phyloP scores from a whole-genome alignment of 1,140 invertebrate species.

The Drosophila carrolli region DNA sequence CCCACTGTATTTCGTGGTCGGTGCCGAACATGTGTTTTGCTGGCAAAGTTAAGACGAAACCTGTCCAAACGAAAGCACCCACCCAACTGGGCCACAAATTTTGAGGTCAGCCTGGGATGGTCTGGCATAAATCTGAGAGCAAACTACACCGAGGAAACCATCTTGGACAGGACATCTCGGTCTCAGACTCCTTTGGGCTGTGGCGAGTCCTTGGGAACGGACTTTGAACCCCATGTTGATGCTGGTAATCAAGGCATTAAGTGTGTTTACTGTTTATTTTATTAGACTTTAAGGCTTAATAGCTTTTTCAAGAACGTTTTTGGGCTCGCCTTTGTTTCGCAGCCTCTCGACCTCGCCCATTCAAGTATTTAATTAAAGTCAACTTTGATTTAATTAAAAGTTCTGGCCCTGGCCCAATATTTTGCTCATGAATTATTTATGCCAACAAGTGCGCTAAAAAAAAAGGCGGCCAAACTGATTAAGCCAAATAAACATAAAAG shows the following conservation, averaged over 20 bases:
- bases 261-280: slow-evolving; percentile 83
- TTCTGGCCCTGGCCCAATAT: slow-evolving; percentile 39
- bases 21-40: slow-evolving; percentile 39
- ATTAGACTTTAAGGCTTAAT: slow-evolving; percentile 82
- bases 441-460: slow-evolving; percentile 35
- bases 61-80: slow-evolving; percentile 4
- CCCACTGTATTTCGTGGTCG: slow-evolving; percentile 2
- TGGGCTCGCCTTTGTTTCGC: slow-evolving; percentile 38
- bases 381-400: slow-evolving; percentile 81
- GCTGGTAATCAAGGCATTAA: slow-evolving; percentile 82
- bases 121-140: slow-evolving; percentile 62
- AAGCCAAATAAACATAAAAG: slow-evolving; percentile 44
- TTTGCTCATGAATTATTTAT: slow-evolving; percentile 74
- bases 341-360: slow-evolving; percentile 4
- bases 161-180: slow-evolving; percentile 33
- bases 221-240: slow-evolving; percentile 57
- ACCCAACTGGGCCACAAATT: slow-evolving; percentile 46
- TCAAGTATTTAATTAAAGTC: slow-evolving; percentile 75
- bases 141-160: slow-evolving; percentile 33
- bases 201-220: slow-evolving; percentile 30
- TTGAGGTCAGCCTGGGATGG: slow-evolving; percentile 59
- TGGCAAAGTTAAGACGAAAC: slow-evolving; percentile 45
- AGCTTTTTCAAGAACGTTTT: slow-evolving; percentile 54
- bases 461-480: slow-evolving; percentile 32
- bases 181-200: slow-evolving; percentile 6